Evolutionary conservation across 2,797 vertebrate genomes (phyloP).

Genomic region (Fratercula arctica): DNA sequence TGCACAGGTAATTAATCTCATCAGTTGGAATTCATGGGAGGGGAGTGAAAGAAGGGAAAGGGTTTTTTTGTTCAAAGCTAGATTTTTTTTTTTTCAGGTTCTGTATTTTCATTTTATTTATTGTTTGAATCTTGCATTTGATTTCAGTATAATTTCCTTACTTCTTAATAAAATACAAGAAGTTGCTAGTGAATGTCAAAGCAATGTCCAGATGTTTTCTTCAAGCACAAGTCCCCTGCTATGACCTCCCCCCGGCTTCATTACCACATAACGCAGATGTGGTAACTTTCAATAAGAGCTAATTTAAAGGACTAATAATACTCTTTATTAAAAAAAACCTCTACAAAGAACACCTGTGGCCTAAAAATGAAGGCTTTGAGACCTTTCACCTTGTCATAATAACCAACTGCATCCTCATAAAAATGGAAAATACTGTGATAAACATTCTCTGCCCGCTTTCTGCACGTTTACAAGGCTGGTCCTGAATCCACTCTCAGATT

Average conservation of each 20-base stretch:
- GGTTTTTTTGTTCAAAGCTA: neutral
- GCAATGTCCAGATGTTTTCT: constrained; percentile 64
- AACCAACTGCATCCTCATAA: constrained; percentile 66
- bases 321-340: constrained; percentile 68
- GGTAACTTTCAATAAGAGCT: constrained; percentile 67
- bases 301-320: constrained; percentile 73
- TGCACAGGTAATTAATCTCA: neutral
- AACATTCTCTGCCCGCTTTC: constrained; percentile 45
- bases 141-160: constrained; percentile 57
- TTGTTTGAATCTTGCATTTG: constrained; percentile 43
- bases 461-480: constrained; percentile 4
- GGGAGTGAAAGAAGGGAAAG: neutral
- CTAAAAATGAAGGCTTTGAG: constrained; percentile 63
- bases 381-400: constrained; percentile 67
- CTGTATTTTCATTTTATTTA: constrained; percentile 56
- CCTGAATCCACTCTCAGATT: neutral
- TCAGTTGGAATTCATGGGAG: neutral
- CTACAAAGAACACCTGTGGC: constrained; percentile 67
- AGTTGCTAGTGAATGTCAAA: constrained; percentile 65
- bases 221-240: constrained; percentile 44
- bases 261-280: constrained; percentile 62
- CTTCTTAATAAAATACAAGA: constrained; percentile 68
- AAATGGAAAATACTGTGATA: constrained; percentile 65
- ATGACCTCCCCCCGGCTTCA: constrained; percentile 59
- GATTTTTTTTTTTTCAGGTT: neutral